Percentiles rank a stretch among this genome's conserved stretches.
Conservation (phyloP, 2,797 vertebrate genomes). For the Prunella strophiata region DNA sequence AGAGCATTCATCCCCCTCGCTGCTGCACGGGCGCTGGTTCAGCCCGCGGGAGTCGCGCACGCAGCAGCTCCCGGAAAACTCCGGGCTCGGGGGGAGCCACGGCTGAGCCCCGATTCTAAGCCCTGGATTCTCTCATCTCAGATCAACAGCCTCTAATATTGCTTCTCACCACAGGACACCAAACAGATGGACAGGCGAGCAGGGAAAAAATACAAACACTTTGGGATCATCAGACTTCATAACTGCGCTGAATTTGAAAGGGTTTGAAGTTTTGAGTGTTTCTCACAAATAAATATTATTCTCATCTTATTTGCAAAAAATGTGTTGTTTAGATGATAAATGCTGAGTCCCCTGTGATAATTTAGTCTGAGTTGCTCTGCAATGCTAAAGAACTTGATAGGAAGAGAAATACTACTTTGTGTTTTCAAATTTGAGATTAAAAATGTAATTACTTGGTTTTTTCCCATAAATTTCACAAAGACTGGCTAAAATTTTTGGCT, state of each 20-base stretch:
- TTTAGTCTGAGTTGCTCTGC: not conserved
- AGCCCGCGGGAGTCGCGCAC: not conserved
- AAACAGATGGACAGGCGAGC: not conserved
- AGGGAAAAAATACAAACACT: not conserved
- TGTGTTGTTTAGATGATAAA: not conserved
- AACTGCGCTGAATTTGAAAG: not conserved
- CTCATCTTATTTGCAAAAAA: not conserved
- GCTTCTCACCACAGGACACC: not conserved
- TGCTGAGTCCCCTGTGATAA: not conserved
- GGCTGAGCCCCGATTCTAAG: not conserved
- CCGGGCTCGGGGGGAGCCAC: rapidly evolving
- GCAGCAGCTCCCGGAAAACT: not conserved
- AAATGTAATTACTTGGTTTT: not conserved
- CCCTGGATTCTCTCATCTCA: not conserved
- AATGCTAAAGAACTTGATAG: not conserved
- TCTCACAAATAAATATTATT: not conserved
- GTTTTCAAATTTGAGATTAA: not conserved
- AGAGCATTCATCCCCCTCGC: not conserved
- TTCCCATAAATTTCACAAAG: not conserved
- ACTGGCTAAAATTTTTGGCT: not conserved
- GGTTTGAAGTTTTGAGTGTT: not conserved
- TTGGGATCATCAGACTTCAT: not conserved
- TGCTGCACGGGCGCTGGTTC: rapidly evolving
- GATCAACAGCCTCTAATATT: not conserved
- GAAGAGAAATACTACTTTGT: not conserved